Evolutionary conservation across 1,140 invertebrate genomes (phyloP), one percentile per base, ranked within the genome.

Genomic region (Formica exsecta): DNA sequence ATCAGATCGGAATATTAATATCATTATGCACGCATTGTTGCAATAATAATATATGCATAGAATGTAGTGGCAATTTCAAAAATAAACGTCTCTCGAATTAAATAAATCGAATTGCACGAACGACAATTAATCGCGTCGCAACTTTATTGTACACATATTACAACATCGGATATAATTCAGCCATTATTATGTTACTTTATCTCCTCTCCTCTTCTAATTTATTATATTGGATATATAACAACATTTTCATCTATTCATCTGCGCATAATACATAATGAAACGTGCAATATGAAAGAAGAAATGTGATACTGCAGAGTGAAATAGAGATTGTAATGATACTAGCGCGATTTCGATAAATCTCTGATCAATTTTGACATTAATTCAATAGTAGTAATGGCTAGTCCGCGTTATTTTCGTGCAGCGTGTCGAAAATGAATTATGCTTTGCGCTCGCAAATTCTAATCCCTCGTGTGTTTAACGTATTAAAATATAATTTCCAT

Each of bases 401-500:
- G 38, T 83, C 38, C 25, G 38, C 29, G 68, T 83, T 83, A 83
- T 83, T 83, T 83, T 83, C 29, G 41, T 32, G 41, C 19, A 36
- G 22, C 54, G 71, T 32, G 38, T 70, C 68, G 79, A 74, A 83
- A 83, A 74, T 74, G 54, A 83, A 83, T 83, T 83, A 83, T 19
- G 54, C 68, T 62, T 73, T 44, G 38, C 54, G 38, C 22, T 71
- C 66, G 57, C 79, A 54, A 73, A 70, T 38, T 48, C 54, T 32
- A 61, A 25, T 22, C 79, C 22, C 32, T 13, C 44, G 44, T 48
- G 36, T 74, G 38, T 38, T 71, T 66, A 71, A 6, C 41, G 54
- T 29, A 70, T 88, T 77, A 66, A 86, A 89, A 89, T 73, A 73
- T 80, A 80, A 86, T 89, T 86, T 57, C 16, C 22, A 59, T 54